Percentiles rank a stretch among this genome's conserved stretches.
phyloP scores from a whole-genome alignment of 2,797 vertebrate genomes.

The Pempheris klunzingeri region DNA sequence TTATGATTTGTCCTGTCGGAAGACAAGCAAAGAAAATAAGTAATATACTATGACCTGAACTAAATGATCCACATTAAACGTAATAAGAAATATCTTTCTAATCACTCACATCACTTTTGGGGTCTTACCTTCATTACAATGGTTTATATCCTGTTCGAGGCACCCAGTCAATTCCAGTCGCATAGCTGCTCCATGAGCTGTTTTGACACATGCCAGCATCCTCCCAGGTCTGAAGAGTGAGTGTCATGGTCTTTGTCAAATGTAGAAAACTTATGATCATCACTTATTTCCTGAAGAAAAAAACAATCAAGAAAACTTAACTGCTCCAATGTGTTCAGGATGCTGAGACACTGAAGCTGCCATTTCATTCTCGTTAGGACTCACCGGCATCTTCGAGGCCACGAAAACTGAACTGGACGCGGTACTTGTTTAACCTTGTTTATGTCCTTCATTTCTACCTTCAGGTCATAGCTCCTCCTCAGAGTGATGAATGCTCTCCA shows the following conservation, averaged over 20 bases:
- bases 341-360: neutral
- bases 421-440: too few relatives aligned
- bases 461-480: conserved; percentile 45
- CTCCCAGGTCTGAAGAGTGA: conserved; percentile 14
- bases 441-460: too few relatives aligned
- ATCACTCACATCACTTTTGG: neutral
- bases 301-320: too few relatives aligned
- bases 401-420: too few relatives aligned
- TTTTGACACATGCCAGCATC: conserved; percentile 55
- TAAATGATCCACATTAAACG: neutral
- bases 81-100: neutral
- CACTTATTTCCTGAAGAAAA: conserved; percentile 38
- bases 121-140: conserved; percentile 55
- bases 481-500: conserved; percentile 67
- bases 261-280: conserved; percentile 46
- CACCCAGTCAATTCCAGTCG: conserved; percentile 54
- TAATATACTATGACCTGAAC: neutral
- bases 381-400: conserved; percentile 57
- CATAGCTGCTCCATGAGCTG: conserved; percentile 48
- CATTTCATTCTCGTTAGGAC: neutral
- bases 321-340: too few relatives aligned
- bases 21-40: neutral
- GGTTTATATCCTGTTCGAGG: conserved; percentile 49
- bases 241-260: conserved; percentile 60
- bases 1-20: neutral